Conservation (phyloP, 1,140 invertebrate genomes). For the Heliconius congener region DNA sequence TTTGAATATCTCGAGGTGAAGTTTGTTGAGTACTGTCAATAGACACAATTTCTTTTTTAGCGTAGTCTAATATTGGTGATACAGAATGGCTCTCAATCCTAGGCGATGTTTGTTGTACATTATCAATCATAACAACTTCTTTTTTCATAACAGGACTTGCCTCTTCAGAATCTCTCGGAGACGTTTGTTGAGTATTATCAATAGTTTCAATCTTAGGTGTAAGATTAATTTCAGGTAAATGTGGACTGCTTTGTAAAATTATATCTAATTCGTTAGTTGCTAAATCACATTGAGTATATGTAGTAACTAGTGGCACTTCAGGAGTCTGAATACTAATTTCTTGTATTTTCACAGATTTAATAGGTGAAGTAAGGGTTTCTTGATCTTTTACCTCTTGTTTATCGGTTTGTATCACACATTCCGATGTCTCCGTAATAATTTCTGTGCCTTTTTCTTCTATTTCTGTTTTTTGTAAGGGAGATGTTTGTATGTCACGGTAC, state of each 20-base stretch:
- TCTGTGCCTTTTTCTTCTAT: slow-evolving; percentile 73
- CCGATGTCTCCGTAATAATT: slow-evolving; percentile 62
- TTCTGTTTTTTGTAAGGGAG: slow-evolving; percentile 58
- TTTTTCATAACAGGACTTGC: slow-evolving; percentile 14
- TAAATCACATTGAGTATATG: slow-evolving; percentile 66
- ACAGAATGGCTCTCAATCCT: slow-evolving; percentile 27
- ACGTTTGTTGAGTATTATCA: slow-evolving; percentile 73
- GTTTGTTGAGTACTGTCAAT: slow-evolving; percentile 62
- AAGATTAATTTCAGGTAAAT: slow-evolving; percentile 26
- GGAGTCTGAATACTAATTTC: slow-evolving; percentile 81
- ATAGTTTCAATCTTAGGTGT: slow-evolving; percentile 47
- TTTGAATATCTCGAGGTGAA: slow-evolving; percentile 50
- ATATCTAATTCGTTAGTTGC: slow-evolving; percentile 17
- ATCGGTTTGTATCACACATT: slow-evolving; percentile 76
- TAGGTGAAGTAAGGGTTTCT: slow-evolving; percentile 70
- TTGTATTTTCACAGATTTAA: slow-evolving; percentile 54
- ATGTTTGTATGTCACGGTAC: slow-evolving; percentile 74
- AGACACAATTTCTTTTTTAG: slow-evolving; percentile 41
- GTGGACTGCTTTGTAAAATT: slow-evolving; percentile 28
- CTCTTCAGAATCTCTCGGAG: slow-evolving; percentile 52
- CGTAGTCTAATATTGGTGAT: slow-evolving; percentile 27
- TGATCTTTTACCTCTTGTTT: slow-evolving; percentile 70
- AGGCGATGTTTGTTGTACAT: slow-evolving; percentile 43
- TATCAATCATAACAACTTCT: slow-evolving; percentile 34
- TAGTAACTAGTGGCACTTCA: slow-evolving; percentile 56